Evolutionary conservation across 1,140 invertebrate genomes (phyloP), one percentile per base, ranked within the genome.

Genomic region (Belonocnema kinseyi): DNA sequence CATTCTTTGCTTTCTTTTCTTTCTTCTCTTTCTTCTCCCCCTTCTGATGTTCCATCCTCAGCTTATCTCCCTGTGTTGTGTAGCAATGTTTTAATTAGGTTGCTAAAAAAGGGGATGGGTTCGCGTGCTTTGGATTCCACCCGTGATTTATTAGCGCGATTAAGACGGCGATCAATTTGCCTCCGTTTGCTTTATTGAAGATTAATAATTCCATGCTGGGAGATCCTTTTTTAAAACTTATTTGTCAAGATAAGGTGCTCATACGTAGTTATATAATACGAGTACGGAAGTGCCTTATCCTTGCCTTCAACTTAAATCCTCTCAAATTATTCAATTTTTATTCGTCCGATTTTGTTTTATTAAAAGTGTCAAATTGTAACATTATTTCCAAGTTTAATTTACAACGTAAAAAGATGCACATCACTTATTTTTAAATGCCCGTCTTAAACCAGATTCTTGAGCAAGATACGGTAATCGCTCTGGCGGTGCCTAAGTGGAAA

Each of bases 21-120:
- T 71, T 50, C 70, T 40, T 73, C 58, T 50, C 51, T 14, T 50
- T 17, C 52, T 16, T 73, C 40, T 56, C 72, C 54, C n/a, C 61
- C 73, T 50, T 26, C 61, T 16, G 72, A 73, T 50, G 16, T n/a
- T 72, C 33, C 50, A 52, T 21, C 33, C 50, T 12, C 40, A 17
- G 50, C 53, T 19, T 58, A 72, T 74, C 58, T 17, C 53, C 21
- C 50, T 77, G 51, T 46, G 21, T 56, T 82, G 76, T 72, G 54
- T 52, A 76, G 72, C 77, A 54, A 79, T 61, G 73, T 80, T 82
- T 79, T 85, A 82, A 83, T 82, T 77, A 80, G 72, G 58, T 76
- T 72, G 66, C 33, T 66, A 66, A 66, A 74, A 52, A 73, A 76
- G 54, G 73, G 50, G 66, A 54, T 40, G 26, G 61, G 61, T 66